phyloP scores from a whole-genome alignment of 2,797 vertebrate genomes.

The Nannoperca australis region DNA sequence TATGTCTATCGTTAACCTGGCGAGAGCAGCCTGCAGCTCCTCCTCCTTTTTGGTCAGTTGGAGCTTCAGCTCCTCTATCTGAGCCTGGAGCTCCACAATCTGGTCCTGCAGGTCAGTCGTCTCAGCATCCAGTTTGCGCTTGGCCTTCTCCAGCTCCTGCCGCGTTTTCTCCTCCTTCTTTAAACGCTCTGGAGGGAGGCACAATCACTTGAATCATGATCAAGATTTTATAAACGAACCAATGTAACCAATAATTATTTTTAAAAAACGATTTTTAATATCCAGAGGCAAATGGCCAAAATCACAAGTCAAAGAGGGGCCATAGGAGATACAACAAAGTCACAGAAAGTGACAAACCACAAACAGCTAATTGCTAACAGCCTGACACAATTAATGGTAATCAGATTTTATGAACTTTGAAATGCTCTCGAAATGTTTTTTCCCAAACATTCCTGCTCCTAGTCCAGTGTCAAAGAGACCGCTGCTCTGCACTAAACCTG shows the following conservation, averaged over 20 bases:
- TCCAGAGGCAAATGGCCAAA: background rate
- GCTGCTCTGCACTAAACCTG: background rate
- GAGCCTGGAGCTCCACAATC: slow-evolving; percentile 95
- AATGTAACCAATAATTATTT: background rate
- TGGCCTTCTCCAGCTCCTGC: slow-evolving; percentile 97
- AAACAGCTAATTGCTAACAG: slow-evolving; percentile 25
- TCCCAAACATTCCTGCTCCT: background rate
- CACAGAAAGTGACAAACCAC: slow-evolving; percentile 29
- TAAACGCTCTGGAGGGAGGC: slow-evolving; percentile 87
- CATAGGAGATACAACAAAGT: background rate
- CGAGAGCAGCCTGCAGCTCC: slow-evolving; percentile 91
- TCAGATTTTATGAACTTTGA: slow-evolving; percentile 27
- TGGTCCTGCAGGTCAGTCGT: slow-evolving; percentile 97
- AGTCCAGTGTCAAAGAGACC: background rate
- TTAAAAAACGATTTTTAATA: background rate
- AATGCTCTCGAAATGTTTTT: background rate
- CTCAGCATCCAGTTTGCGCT: slow-evolving; percentile 96
- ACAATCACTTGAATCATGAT: background rate
- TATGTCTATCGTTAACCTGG: slow-evolving; percentile 70
- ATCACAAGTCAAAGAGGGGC: slow-evolving; percentile 10
- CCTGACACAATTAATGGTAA: slow-evolving; percentile 36
- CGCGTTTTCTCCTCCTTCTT: slow-evolving; percentile 99
- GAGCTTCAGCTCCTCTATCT: slow-evolving; percentile 95
- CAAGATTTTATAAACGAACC: background rate
- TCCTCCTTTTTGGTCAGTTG: slow-evolving; percentile 97